phyloP scores from a whole-genome alignment of 1,140 invertebrate genomes.

The Calycopis cecrops region DNA sequence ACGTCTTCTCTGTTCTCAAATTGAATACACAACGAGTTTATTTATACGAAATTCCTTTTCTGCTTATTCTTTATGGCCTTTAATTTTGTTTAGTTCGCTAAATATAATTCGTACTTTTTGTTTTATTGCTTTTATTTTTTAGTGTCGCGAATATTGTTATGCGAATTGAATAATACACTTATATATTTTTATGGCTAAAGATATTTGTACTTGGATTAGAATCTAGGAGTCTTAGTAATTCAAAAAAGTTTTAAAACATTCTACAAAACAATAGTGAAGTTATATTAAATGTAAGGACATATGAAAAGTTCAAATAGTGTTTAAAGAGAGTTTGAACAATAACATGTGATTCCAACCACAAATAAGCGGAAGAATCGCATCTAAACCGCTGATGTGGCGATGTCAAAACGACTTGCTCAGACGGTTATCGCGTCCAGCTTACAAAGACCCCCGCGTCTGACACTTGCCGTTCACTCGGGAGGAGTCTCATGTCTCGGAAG shows the following conservation, averaged over 20 bases:
- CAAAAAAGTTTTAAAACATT: no score
- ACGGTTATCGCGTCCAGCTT: constrained; percentile 49
- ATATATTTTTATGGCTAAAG: no score
- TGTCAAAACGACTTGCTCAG: constrained; percentile 53
- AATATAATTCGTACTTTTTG: no score
- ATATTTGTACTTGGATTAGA: no score
- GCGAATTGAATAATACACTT: no score
- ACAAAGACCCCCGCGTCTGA: constrained; percentile 33
- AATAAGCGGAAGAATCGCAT: constrained; percentile 52
- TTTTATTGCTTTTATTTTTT: no score
- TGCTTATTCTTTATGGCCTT: constrained; percentile 5
- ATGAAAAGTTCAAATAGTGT: constrained; percentile 15
- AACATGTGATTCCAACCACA: constrained; percentile 39
- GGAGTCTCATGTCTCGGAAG: constrained; percentile 22
- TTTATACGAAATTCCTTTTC: constrained; percentile 13
- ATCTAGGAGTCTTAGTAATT: no score
- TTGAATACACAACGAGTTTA: constrained; percentile 32
- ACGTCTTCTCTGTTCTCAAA: constrained; percentile 45
- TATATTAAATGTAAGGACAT: not conserved
- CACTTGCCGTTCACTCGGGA: constrained; percentile 21
- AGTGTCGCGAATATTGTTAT: no score
- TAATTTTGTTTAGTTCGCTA: not conserved
- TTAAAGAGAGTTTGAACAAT: constrained; percentile 21
- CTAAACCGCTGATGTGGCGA: constrained; percentile 60
- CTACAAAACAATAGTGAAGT: no score